Conservation (phyloP, 2,888 invertebrate genomes). For the Spialia ferax region DNA sequence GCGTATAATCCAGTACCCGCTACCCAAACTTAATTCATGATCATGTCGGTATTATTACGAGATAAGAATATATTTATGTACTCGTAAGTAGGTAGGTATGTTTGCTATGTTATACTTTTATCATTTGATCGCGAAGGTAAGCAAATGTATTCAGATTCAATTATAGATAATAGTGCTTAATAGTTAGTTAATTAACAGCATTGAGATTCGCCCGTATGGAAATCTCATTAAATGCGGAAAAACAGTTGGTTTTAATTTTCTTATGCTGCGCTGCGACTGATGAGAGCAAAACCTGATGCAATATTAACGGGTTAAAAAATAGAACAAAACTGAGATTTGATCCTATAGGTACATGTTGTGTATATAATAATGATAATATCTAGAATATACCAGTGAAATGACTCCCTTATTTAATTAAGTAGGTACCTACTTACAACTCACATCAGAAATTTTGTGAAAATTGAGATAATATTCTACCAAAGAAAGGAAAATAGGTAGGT, state of each 20-base stretch:
- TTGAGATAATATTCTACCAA: no score
- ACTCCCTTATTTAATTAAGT: no score
- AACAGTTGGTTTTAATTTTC: conserved; percentile 2
- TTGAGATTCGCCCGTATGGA: not conserved
- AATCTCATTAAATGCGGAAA: not conserved
- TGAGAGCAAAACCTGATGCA: not conserved
- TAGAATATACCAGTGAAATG: no score
- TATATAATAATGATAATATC: no score
- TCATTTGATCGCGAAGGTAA: not conserved
- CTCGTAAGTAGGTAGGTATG: no score
- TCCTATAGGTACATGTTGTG: no score
- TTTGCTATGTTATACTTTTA: not conserved
- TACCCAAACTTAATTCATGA: conserved; percentile 8
- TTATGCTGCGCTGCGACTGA: not conserved
- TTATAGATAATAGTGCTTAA: conserved; percentile 12
- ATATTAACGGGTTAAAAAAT: not conserved
- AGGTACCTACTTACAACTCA: no score
- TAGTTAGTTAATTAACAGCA: conserved; percentile 13
- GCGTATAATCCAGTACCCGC: conserved; percentile 11
- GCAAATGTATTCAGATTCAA: not conserved
- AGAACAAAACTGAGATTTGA: not conserved
- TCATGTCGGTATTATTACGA: conserved; percentile 8
- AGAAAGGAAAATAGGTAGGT: no score
- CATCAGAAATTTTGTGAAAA: no score
- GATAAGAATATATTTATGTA: not conserved